phyloP scores from a whole-genome alignment of 1,140 invertebrate genomes.

The Pseudomyrmex sp. region DNA sequence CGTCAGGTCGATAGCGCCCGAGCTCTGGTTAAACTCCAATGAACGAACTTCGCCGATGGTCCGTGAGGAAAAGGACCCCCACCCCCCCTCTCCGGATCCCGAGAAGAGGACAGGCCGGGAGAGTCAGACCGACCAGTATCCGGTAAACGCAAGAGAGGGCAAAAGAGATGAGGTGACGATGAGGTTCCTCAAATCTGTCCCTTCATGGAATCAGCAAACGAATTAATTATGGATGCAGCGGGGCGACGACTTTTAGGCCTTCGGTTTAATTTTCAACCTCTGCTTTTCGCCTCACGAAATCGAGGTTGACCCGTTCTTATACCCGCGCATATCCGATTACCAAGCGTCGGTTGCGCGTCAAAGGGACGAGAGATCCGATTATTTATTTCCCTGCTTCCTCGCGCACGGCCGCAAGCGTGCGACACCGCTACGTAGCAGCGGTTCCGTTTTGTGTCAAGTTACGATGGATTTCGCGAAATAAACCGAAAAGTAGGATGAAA shows the following conservation, averaged over 20 bases:
- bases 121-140: conserved; percentile 30
- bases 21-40: conserved; percentile 81
- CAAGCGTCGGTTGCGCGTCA: conserved; percentile 47
- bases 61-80: conserved; percentile 74
- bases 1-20: conserved; percentile 81
- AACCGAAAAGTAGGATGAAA: conserved; percentile 54
- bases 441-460: conserved; percentile 52
- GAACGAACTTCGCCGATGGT: conserved; percentile 79
- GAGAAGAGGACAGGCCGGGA: conserved; percentile 27
- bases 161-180: not conserved
- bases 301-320: conserved; percentile 64
- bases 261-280: conserved; percentile 57
- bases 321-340: conserved; percentile 53
- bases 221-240: conserved; percentile 77
- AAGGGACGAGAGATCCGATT: conserved; percentile 54
- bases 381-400: conserved; percentile 39
- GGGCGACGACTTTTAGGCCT: conserved; percentile 64
- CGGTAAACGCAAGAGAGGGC: conserved; percentile 7
- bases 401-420: not conserved
- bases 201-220: conserved; percentile 62
- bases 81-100: conserved; percentile 33
- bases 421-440: conserved; percentile 1
- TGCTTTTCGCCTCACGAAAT: conserved; percentile 60
- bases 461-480: conserved; percentile 59
- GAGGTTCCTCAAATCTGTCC: conserved; percentile 23